A percentile compares a stretch with the other conserved stretches of the same genome.
These are phyloP conservation scores for Setophaga kirtlandii DNA, from an alignment of 2,113 vertebrate genomes.

Conservation along the genomic window DNA sequence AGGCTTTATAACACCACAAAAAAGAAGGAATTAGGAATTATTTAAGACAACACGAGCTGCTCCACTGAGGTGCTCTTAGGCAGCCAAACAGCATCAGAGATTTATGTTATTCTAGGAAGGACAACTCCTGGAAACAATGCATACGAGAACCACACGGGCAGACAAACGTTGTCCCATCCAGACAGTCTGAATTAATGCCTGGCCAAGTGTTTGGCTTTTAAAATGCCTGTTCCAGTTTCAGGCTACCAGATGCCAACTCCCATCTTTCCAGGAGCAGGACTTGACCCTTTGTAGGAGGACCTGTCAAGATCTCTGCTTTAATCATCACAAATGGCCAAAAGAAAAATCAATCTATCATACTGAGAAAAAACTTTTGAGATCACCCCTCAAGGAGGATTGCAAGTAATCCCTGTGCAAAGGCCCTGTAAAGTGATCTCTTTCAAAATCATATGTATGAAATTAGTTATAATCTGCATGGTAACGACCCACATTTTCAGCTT, in stretches of 20 bases:
- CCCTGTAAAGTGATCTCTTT: conserved; percentile 74
- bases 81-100: not conserved
- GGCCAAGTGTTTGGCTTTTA: conserved; percentile 17
- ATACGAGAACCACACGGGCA: not conserved
- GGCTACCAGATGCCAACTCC: conserved; percentile 48
- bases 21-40: not conserved
- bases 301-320: conserved; percentile 46
- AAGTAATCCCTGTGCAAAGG: conserved; percentile 71
- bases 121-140: not conserved
- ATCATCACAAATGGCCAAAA: conserved; percentile 40
- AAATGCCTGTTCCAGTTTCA: conserved; percentile 27
- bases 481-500: conserved; percentile 62
- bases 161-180: not conserved
- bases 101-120: not conserved
- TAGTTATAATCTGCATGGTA: conserved; percentile 74
- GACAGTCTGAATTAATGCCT: conserved; percentile 41
- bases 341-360: conserved; percentile 63
- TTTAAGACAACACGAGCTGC: not conserved
- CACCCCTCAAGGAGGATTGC: conserved; percentile 66
- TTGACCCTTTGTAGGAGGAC: conserved; percentile 46
- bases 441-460: conserved; percentile 76
- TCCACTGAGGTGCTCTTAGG: not conserved
- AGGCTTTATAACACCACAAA: not conserved
- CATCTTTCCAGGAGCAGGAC: conserved; percentile 27
- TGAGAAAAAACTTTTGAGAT: conserved; percentile 65